Evolutionary conservation across 2,797 vertebrate species (phyloP).

Genomic region (Alauda arvensis): DNA sequence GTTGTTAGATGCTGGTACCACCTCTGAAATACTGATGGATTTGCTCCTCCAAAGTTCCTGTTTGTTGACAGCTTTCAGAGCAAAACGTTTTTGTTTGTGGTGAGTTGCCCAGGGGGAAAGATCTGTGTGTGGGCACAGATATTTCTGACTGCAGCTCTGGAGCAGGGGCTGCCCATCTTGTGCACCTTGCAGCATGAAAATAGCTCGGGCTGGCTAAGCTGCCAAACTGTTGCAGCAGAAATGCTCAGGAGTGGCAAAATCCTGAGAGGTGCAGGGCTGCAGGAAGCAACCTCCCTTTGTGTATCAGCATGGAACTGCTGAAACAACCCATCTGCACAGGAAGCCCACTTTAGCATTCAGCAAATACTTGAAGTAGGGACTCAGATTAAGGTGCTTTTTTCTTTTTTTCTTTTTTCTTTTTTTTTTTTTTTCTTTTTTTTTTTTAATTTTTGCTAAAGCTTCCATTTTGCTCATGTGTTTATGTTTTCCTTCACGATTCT

Average conservation of each 20-base stretch:
- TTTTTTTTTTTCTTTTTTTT: neutral
- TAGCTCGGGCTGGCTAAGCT: neutral
- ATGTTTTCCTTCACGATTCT: neutral
- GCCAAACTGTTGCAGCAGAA: neutral
- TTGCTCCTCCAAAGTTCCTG: neutral
- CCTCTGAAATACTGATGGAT: neutral
- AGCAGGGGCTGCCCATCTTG: neutral
- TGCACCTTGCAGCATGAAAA: neutral
- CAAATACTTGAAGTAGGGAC: neutral
- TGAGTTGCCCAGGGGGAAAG: neutral
- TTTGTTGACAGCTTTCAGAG: constrained; percentile 1
- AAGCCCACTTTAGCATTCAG: neutral
- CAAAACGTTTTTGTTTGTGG: neutral
- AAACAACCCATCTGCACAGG: neutral
- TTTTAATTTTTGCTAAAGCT: neutral
- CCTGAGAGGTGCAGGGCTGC: neutral
- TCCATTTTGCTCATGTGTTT: neutral
- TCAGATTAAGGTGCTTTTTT: neutral
- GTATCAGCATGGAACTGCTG: neutral
- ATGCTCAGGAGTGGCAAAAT: neutral
- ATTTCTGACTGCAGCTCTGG: neutral
- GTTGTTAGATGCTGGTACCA: neutral
- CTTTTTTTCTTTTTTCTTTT: neutral
- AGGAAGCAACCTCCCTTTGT: neutral
- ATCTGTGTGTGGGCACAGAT: neutral